Percentiles rank a stretch among this genome's conserved stretches.
Conservation (phyloP, 2,888 invertebrate genomes). For the Brenthis hecate region DNA sequence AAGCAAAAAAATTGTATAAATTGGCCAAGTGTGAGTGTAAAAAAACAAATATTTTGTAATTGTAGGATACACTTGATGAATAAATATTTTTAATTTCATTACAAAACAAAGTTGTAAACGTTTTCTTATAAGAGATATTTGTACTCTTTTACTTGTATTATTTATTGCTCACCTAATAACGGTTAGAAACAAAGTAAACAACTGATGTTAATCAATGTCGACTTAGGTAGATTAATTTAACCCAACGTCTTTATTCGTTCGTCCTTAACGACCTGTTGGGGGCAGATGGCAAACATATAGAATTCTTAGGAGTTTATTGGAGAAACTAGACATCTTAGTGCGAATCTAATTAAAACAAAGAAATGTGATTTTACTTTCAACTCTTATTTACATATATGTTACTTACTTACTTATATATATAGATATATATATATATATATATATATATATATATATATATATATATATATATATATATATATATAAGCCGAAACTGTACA, state of each 20-base stretch:
- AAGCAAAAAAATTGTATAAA: no score
- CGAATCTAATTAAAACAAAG: not conserved
- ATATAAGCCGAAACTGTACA: not conserved
- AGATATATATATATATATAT: no score
- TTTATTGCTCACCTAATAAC: slow-evolving; percentile 2
- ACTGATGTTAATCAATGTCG: not conserved
- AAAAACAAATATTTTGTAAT: no score
- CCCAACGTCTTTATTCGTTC: slow-evolving; percentile 13
- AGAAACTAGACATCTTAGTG: not conserved
- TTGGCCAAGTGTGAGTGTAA: no score
- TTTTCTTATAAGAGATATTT: slow-evolving; percentile 8
- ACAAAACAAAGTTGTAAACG: slow-evolving; percentile 4
- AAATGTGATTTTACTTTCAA: not conserved
- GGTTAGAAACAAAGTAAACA: slow-evolving; percentile 9
- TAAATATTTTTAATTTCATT: slow-evolving; percentile 9
- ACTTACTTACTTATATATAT: slow-evolving; percentile 1
- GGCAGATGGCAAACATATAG: not conserved
- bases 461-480: no score
- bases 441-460: no score
- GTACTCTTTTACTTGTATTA: slow-evolving; percentile 6
- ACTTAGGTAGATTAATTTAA: slow-evolving; percentile 12
- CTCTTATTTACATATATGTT: not conserved
- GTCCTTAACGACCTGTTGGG: slow-evolving; percentile 5
- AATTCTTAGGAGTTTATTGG: not conserved
- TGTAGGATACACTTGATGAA: not conserved